Conservation (phyloP, 2,888 invertebrate genomes). For the Venustoraphidia nigricollis region DNA sequence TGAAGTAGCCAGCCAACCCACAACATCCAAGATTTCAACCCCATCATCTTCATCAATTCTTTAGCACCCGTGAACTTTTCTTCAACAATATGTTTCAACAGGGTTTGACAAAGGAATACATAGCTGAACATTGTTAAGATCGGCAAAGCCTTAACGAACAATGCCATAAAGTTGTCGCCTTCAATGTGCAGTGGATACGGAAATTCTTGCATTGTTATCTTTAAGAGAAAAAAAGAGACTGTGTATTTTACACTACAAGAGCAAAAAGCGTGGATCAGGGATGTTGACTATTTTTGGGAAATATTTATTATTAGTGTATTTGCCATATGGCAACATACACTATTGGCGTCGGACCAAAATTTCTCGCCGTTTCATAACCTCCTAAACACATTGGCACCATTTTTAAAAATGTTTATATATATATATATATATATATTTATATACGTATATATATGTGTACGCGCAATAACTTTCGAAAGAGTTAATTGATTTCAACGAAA, state of each 20-base stretch:
- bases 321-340: no score
- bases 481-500: no score
- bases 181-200: conserved; percentile 32
- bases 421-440: no score
- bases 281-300: no score
- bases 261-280: no score
- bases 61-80: conserved; percentile 43
- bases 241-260: not conserved
- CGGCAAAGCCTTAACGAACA: conserved; percentile 25
- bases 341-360: no score
- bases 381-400: no score
- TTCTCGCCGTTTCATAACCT: no score
- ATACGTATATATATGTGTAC: no score
- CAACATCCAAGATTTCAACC: conserved; percentile 66
- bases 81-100: conserved; percentile 37
- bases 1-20: conserved; percentile 80
- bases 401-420: no score
- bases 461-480: no score
- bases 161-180: conserved; percentile 18
- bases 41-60: conserved; percentile 89
- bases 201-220: conserved; percentile 34
- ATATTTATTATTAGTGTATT: no score
- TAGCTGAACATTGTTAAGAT: conserved; percentile 29
- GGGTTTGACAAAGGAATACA: conserved; percentile 33
- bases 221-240: conserved; percentile 7